Percentiles rank a stretch among this genome's conserved stretches.
Conservation (phyloP, 1,140 invertebrate species). For the Papilio machaon region DNA sequence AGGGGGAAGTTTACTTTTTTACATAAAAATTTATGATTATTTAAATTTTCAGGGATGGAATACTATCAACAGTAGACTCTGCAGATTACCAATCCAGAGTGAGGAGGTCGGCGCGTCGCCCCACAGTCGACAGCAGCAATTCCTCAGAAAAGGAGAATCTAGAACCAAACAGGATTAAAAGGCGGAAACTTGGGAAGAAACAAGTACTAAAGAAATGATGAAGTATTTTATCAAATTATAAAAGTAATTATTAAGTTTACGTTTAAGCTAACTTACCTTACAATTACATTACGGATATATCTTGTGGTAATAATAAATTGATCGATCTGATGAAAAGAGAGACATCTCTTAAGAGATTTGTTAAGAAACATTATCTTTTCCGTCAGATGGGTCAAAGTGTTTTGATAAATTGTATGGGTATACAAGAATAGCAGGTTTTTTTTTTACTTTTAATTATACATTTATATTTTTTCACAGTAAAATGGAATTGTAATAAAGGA, state of each 20-base stretch:
- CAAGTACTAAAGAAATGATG: constrained; percentile 42
- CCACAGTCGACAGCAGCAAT: constrained; percentile 64
- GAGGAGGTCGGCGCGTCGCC: constrained; percentile 48
- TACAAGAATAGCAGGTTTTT: not conserved
- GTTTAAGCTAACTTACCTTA: not conserved
- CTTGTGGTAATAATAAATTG: not conserved
- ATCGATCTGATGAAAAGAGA: too few species aligned
- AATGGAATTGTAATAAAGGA: not conserved
- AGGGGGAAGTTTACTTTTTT: too few species aligned
- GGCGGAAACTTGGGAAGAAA: constrained; percentile 55
- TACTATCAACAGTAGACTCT: constrained; percentile 53
- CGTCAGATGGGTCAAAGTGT: not conserved
- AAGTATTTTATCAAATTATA: not conserved
- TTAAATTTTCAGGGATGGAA: constrained; percentile 56
- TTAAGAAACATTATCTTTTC: not conserved
- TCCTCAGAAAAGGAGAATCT: constrained; percentile 78
- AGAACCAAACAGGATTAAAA: constrained; percentile 69
- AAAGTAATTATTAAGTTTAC: not conserved
- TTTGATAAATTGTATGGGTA: not conserved
- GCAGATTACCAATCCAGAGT: constrained; percentile 47
- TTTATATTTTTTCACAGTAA: not conserved
- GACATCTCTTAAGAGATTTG: too few species aligned
- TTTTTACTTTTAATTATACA: not conserved
- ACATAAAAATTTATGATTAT: constrained; percentile 1
- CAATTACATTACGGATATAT: not conserved